Evolutionary conservation across 2,113 vertebrate species (phyloP).

Genomic region (Tragelaphus strepsiceros): DNA sequence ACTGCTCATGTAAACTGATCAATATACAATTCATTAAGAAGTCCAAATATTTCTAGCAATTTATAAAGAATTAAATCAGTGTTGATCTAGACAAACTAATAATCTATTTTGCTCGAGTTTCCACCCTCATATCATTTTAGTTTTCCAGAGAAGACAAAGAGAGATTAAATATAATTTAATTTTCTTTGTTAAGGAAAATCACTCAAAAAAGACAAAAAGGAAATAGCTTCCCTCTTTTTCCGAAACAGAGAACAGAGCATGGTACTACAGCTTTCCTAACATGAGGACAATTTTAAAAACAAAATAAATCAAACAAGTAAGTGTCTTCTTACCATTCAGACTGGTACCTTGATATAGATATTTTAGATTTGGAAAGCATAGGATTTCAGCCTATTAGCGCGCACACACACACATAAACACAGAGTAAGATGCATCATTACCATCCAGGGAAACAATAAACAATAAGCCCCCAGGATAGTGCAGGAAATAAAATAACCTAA

Average conservation of each 20-base stretch:
- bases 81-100: not conserved
- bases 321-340: not conserved
- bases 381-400: not conserved
- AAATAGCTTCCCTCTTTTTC: not conserved
- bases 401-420: not conserved
- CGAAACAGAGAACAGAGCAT: not conserved
- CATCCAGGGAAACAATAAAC: not conserved
- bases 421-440: not conserved
- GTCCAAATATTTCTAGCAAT: conserved; percentile 43
- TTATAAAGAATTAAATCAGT: conserved; percentile 33
- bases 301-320: conserved; percentile 6
- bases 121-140: not conserved
- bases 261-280: not conserved
- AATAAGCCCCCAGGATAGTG: not conserved
- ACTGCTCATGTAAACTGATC: conserved; percentile 39
- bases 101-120: not conserved
- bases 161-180: conserved; percentile 6
- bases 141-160: conserved; percentile 16
- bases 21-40: conserved; percentile 49
- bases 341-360: not conserved
- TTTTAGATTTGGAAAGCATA: conserved; percentile 14
- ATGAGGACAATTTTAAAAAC: not conserved
- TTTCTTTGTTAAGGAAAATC: conserved; percentile 36
- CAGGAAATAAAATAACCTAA: conserved; percentile 20
- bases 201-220: not conserved